Conservation (phyloP, 2,113 vertebrate species). For the Heliornis fulica region DNA sequence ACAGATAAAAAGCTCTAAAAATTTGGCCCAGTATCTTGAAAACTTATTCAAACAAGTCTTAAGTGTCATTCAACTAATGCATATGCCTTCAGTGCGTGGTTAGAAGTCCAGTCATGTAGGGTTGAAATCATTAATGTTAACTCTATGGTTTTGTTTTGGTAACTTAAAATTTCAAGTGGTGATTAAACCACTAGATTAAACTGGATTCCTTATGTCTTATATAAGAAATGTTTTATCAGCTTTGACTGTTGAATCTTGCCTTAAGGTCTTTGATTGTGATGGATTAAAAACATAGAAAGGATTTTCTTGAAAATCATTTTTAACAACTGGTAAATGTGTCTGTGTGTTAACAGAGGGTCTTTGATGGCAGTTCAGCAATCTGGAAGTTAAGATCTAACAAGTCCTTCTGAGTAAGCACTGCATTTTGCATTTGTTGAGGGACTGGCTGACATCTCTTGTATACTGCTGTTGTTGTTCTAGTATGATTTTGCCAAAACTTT, state of each 20-base stretch:
- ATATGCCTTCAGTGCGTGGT: background rate
- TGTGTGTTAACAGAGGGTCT: background rate
- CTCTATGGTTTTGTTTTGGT: background rate
- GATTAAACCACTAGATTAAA: background rate
- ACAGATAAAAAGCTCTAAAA: background rate
- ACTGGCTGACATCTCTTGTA: background rate
- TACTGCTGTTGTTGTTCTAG: background rate
- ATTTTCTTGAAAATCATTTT: background rate
- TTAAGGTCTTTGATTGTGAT: background rate
- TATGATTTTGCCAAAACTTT: background rate
- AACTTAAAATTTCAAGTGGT: background rate
- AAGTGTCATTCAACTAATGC: background rate
- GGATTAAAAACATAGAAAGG: background rate
- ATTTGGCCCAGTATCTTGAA: background rate
- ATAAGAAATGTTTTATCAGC: background rate
- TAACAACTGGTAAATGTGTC: background rate
- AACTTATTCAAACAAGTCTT: background rate
- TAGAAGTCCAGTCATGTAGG: background rate
- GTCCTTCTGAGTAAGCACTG: background rate
- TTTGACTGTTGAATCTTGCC: background rate
- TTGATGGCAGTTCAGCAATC: background rate
- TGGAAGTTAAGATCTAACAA: background rate
- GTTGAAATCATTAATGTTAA: background rate
- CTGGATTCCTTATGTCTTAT: background rate
- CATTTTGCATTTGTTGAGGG: background rate